Base-by-base conservation (phyloP, 2,797 vertebrate species). In the Otus scops region DNA sequence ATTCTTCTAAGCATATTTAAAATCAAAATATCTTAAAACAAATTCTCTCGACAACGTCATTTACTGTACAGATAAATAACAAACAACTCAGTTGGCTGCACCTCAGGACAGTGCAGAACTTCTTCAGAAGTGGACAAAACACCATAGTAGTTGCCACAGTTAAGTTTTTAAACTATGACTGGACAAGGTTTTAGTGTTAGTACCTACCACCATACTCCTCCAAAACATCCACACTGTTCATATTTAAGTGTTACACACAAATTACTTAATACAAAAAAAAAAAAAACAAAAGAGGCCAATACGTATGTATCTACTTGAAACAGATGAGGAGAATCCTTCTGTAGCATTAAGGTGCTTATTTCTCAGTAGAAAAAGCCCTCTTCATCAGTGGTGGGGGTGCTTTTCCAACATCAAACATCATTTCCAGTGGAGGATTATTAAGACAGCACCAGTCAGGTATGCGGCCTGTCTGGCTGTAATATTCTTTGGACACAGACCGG, bases 361-460 rank as follows among this genome's bases (percentile, higher is more conserved):
- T 99, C 97, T 99, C 99, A 4, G 99, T 99, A 80, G 99, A 99
- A 98, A 99, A 99, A 48, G 99, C 99, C 89, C 99, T 99, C 97
- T 99, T 99, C 99, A 99, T 99, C 75, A 99, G 84, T 0, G 99
- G 99, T 7, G 99, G 99, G 2, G 99, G 98, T 11, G 99, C 98
- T 96, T 99, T 99, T 6, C 99, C 98, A 3, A 99, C 97, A 74
- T 99, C 99, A 81, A 99, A 99, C 95, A 99, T 98, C 61, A 98
- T 98, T 96, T 99, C 99, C 13, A 99, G 98, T 3, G 99, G 99
- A 22, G 99, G 99, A n/a, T 98, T 98, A 95, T 98, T 99, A 83
- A 99, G 98, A 95, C 98, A 99, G 96, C 99, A 99, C 99, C 99
- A 99, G 97, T 99, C 99, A 5, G 99, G 99, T 73, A 99, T 99